Evolutionary conservation across 2,888 invertebrate species (phyloP), one percentile per base, ranked within the genome.

Genomic region (Lasiommata megera): DNA sequence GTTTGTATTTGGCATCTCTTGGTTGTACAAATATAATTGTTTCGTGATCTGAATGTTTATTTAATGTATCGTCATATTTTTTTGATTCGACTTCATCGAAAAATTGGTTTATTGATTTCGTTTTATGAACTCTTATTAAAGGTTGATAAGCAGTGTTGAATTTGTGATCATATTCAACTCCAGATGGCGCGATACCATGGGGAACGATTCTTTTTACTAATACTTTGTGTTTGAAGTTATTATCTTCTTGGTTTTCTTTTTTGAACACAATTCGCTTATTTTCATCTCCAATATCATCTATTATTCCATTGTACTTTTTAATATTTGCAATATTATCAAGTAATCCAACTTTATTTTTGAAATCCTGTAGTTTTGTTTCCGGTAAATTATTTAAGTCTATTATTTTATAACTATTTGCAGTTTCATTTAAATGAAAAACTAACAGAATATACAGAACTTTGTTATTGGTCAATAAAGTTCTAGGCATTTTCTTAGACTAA

Each of bases 171-270:
- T 52, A 64, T 59, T 67, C 60, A 3, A 64, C 48, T 6, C 41
- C 47, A 7, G 54, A 51, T 11, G 60, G 14, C 11, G 54, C 36
- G 5, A 54, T 36, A 1, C 57, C 62, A 46, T 67, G 67, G 0
- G 67, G 67, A 14, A 67, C 31, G 9, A 63, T 41, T 53, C 59
- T 58, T 56, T 64, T 65, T 17, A 67, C 16, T 31, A 66, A 37
- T 34, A 60, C 37, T 43, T 58, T 64, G 6, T 60, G 54, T 16
- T 34, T 31, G 14, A 40, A 44, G 12, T 50, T n/a, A 36, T 43
- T 43, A 11, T 57, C 36, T 34, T 56, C 48, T 12, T 17, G 8
- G 1, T 17, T 23, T 3, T n/a, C 44, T 38, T 31, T 23, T 6
- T 54, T 50, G 7, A 23, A 28, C 52, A 28, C 11, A n/a, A 31